Evolutionary conservation across 2,888 invertebrate genomes (phyloP).

Genomic region (Epirrhoe alternata): DNA sequence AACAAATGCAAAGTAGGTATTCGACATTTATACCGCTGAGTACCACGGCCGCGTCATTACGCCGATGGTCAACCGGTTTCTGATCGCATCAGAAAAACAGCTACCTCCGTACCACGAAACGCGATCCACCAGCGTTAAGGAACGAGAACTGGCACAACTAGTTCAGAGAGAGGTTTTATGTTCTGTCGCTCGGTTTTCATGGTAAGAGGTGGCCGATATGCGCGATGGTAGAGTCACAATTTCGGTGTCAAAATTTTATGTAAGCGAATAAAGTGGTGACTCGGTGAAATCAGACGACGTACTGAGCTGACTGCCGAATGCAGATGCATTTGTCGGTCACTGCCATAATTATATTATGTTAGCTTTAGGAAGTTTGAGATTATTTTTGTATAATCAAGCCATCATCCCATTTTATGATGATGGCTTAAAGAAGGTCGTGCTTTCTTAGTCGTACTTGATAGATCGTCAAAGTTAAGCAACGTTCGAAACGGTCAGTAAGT

Average conservation of each 20-base stretch:
- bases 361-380: neutral
- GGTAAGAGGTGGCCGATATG: conserved; percentile 69
- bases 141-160: conserved; percentile 12
- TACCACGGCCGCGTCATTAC: conserved; percentile 67
- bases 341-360: neutral
- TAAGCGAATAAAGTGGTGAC: conserved; percentile 60
- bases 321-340: neutral
- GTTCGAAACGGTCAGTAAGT: no score
- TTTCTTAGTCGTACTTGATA: no score
- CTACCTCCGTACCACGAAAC: conserved; percentile 69
- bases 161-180: conserved; percentile 29
- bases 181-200: conserved; percentile 45
- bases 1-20: conserved; percentile 73
- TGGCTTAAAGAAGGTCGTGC: no score
- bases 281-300: conserved; percentile 29
- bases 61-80: conserved; percentile 81
- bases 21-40: conserved; percentile 69
- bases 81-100: conserved; percentile 83
- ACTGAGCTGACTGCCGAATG: conserved; percentile 15
- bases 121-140: conserved; percentile 22
- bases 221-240: conserved; percentile 69
- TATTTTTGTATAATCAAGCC: no score
- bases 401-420: no score
- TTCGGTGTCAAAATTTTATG: conserved; percentile 76
- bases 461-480: no score